phyloP scores from a whole-genome alignment of 2,888 invertebrate species.

The Pandemis heparana region DNA sequence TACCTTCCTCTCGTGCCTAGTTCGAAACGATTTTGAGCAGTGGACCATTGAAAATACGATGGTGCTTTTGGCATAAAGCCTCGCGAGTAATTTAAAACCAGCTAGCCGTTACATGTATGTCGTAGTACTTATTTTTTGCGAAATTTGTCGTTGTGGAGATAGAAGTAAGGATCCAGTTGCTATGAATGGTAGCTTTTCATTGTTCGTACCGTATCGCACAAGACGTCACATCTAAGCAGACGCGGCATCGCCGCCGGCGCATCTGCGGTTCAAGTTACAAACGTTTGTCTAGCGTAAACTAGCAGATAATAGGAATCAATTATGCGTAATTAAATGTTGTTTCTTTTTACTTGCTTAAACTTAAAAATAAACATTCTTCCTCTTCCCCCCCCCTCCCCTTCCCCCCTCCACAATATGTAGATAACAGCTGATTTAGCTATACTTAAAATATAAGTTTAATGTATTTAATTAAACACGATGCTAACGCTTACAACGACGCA shows the following conservation, averaged over 20 bases:
- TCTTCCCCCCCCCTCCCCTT: no score
- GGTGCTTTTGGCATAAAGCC: neutral
- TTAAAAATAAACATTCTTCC: no score
- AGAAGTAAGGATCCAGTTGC: slow-evolving; percentile 13
- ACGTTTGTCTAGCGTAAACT: slow-evolving; percentile 28
- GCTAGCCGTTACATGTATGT: neutral
- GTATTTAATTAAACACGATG: no score
- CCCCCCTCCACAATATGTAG: no score
- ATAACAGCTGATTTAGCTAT: no score
- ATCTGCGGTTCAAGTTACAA: slow-evolving; percentile 53
- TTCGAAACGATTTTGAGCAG: neutral
- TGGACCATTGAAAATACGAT: neutral
- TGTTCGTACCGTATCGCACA: slow-evolving; percentile 49
- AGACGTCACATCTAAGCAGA: slow-evolving; percentile 73
- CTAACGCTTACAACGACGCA: neutral
- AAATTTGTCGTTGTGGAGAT: slow-evolving; percentile 2
- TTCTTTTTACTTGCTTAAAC: no score
- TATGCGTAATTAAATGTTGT: neutral
- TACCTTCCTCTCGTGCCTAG: neutral
- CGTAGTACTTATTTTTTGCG: neutral
- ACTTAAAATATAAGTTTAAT: no score
- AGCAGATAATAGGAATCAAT: neutral
- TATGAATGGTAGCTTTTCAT: slow-evolving; percentile 11
- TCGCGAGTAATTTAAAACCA: neutral
- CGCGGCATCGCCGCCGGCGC: slow-evolving; percentile 60